Evolutionary conservation across 1,140 invertebrate species (phyloP).

Genomic region (Plutomurus gul): DNA sequence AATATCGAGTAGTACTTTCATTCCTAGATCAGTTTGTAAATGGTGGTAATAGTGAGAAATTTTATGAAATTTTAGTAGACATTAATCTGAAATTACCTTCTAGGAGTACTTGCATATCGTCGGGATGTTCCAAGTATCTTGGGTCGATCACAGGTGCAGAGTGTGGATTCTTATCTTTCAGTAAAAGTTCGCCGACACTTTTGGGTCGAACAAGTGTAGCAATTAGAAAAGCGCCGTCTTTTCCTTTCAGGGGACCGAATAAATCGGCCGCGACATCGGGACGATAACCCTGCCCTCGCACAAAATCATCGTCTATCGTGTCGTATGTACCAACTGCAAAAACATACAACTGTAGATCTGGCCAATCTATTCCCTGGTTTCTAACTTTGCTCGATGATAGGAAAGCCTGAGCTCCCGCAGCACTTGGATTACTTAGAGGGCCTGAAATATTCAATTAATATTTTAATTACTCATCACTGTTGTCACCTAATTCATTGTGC

Average conservation of each 20-base stretch:
- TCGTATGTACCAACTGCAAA: background rate
- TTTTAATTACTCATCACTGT: background rate
- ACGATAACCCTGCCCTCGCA: background rate
- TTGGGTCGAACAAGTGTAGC: conserved; percentile 45
- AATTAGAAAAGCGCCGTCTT: background rate
- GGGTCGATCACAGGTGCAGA: conserved; percentile 51
- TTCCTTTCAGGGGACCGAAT: background rate
- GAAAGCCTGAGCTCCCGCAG: background rate
- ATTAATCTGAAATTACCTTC: conserved; percentile 35
- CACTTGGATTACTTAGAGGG: background rate
- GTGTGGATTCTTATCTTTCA: conserved; percentile 45
- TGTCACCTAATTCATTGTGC: background rate
- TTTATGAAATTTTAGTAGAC: too few relatives aligned
- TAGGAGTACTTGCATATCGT: conserved; percentile 47
- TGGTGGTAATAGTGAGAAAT: too few relatives aligned
- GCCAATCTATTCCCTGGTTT: conserved; percentile 34
- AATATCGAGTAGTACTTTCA: background rate
- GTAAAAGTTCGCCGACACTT: conserved; percentile 46
- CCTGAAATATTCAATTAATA: background rate
- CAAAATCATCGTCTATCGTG: background rate
- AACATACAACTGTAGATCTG: background rate
- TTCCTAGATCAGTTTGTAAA: too few relatives aligned
- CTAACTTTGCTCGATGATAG: background rate
- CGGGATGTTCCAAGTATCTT: conserved; percentile 52
- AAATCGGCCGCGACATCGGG: background rate